Evolutionary conservation across 1,140 invertebrate genomes (phyloP), one percentile per base, ranked within the genome.

Genomic region (Drosophila tropicalis): DNA sequence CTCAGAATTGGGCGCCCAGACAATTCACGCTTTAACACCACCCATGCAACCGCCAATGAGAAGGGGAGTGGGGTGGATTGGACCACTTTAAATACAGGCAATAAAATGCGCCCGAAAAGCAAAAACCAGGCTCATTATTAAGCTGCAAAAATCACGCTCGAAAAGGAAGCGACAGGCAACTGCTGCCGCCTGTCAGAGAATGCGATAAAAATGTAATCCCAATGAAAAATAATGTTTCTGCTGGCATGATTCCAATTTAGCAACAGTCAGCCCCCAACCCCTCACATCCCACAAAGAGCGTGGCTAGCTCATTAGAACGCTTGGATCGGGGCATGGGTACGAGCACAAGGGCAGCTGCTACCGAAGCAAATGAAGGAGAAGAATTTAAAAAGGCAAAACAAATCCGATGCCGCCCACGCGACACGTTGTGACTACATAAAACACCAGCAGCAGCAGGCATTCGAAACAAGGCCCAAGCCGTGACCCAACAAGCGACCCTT

Each of bases 331-430:
- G 25, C 29, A 29, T 29, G 29, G 29, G 29, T 29, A 57, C 9
- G 22, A 32, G 9, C 3, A 56, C 10, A 4, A 36, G 9, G 61
- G 40, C 62, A 68, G 60, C 62, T 74, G 77, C 71, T 69, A 57
- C 67, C 82, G 61, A 70, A 70, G 51, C 90, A 90, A 91, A 91
- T 91, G 90, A 91, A 91, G 86, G 78, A 78, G 78, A 91, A 82
- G 78, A 90, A 91, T 91, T 91, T 91, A 91, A 91, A 91, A 89
- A 84, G 84, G 84, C 84, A 85, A 85, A 90, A 89, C 90, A 91
- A 90, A 91, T 90, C 90, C 78, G 65, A 25, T 13, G 64, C 34
- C 22, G 54, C 40, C n/a, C 40, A 12, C 56, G 79, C 69, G 79
- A 87, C 79, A 86, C 82, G 75, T 75, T 72, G 55, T 54, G 83